Percentiles rank a stretch among this genome's conserved stretches.
Evolutionary conservation across 2,888 invertebrate genomes (phyloP).

Genomic region (Norana najaformis): DNA sequence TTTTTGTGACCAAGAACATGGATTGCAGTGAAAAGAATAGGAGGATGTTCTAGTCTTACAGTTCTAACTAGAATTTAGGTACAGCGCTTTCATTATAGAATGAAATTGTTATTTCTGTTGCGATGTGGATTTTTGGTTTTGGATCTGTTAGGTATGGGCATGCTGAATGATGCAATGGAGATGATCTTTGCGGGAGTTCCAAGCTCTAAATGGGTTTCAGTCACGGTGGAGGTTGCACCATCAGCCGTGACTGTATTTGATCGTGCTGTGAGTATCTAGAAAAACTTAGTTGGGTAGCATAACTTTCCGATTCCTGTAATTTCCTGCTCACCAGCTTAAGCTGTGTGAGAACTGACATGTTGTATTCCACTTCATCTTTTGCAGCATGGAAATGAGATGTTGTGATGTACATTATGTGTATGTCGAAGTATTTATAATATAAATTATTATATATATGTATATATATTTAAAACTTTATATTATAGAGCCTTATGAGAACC

Average conservation of each 20-base stretch:
- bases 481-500: too few species aligned
- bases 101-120: neutral
- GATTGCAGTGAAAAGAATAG: neutral
- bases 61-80: neutral
- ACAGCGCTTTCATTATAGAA: neutral
- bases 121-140: neutral
- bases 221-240: constrained; percentile 9
- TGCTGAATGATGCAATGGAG: constrained; percentile 25
- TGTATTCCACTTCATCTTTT: neutral
- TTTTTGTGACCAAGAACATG: neutral
- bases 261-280: constrained; percentile 14
- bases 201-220: constrained; percentile 21
- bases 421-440: too few species aligned
- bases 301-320: neutral
- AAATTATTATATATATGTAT: too few species aligned
- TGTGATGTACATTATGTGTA: too few species aligned
- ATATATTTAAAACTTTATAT: neutral
- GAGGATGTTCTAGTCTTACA: too few species aligned
- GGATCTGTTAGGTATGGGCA: constrained; percentile 18
- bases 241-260: neutral
- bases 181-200: constrained; percentile 9
- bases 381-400: too few species aligned
- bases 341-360: neutral
- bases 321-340: neutral
- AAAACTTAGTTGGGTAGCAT: neutral